Percentiles rank a stretch among this genome's conserved stretches.
Conservation (phyloP, 2,113 vertebrate genomes). For the Thryonomys swinderianus region DNA sequence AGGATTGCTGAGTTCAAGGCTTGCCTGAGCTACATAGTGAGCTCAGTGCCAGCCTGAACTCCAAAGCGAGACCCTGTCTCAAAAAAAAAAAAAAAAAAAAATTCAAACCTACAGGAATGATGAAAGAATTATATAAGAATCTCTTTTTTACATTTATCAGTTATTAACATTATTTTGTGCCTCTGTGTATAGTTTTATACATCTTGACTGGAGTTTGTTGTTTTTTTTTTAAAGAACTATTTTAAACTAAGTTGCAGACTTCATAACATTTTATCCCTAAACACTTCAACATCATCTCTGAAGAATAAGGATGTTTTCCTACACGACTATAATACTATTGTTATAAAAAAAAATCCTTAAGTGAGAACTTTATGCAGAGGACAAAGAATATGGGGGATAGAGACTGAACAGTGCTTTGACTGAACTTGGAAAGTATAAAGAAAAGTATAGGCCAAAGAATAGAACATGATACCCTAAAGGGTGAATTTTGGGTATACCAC, state of each 20-base stretch:
- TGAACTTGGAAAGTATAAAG: slow-evolving; percentile 7
- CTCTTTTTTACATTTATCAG: not conserved
- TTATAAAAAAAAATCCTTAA: slow-evolving; percentile 29
- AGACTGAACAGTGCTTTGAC: not conserved
- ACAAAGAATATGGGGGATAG: not conserved
- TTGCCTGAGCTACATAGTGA: too few relatives aligned
- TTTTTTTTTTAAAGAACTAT: not conserved
- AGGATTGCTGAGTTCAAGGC: too few relatives aligned
- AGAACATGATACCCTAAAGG: not conserved
- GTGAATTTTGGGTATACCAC: slow-evolving; percentile 17
- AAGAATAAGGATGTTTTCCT: slow-evolving; percentile 19
- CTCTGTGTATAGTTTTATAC: not conserved
- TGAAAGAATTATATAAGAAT: not conserved
- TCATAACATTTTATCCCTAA: not conserved
- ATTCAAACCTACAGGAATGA: not conserved
- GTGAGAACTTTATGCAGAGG: slow-evolving; percentile 14
- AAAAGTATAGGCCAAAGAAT: not conserved
- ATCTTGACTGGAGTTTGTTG: not conserved
- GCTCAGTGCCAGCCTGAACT: too few relatives aligned
- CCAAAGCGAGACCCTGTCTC: too few relatives aligned
- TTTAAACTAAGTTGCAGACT: not conserved
- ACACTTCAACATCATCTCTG: not conserved
- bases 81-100: too few relatives aligned
- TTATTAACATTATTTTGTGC: slow-evolving; percentile 19
- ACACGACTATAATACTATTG: not conserved